These are phyloP conservation scores for Passer domesticus DNA, from an alignment of 2,113 vertebrate species.

Conservation along the genomic window DNA sequence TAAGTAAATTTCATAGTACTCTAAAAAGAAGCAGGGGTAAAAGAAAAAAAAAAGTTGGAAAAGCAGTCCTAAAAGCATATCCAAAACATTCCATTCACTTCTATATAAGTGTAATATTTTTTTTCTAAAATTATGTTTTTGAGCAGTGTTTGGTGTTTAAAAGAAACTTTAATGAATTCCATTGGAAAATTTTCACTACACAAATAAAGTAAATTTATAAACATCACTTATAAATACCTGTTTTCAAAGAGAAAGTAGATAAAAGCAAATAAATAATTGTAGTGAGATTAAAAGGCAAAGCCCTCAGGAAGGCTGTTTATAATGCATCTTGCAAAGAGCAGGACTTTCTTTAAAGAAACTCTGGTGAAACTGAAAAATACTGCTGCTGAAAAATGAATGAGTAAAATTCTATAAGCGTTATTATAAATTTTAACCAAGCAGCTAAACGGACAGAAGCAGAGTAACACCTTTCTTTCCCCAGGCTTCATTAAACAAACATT, in stretches of 20 bases:
- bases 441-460: background rate
- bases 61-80: background rate
- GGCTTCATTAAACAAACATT: background rate
- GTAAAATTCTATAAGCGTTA: background rate
- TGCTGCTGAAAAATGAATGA: background rate
- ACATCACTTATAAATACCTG: background rate
- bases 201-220: background rate
- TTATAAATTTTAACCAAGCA: background rate
- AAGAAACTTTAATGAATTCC: background rate
- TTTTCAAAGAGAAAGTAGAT: background rate
- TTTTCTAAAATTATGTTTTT: background rate
- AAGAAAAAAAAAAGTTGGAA: background rate
- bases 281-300: constrained; percentile 7
- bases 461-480: background rate
- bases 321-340: background rate
- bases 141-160: background rate
- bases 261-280: background rate
- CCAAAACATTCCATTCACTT: background rate
- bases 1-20: background rate
- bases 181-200: background rate
- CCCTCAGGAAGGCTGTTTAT: background rate
- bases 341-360: background rate
- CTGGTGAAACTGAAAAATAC: background rate
- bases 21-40: background rate
- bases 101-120: background rate